Evolutionary conservation across 2,113 vertebrate genomes (phyloP), one percentile per base, ranked within the genome.

Genomic region (Halichoeres trimaculatus): DNA sequence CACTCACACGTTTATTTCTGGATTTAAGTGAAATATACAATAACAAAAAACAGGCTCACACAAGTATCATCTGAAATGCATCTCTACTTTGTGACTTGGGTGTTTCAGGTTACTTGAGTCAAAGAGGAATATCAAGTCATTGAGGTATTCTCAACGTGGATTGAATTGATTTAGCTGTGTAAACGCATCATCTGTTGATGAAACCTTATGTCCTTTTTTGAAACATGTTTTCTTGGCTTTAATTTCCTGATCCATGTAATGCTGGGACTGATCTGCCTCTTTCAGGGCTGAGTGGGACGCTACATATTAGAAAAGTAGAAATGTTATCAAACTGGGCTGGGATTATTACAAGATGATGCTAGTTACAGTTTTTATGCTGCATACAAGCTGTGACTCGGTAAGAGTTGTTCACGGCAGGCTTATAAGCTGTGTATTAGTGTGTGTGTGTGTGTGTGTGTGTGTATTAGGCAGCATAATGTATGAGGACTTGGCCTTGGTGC

Each of bases 21-120:
- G 23, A 76, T 69, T 30, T 50, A 68, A 62, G 50, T 56, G 58
- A 52, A 59, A 64, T 50, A 26, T 48, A 57, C 24, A 51, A 67
- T 59, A 43, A n/a, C n/a, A 52, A 59, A 34, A 45, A 16, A 34
- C 53, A 57, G 41, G 41, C 63, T 40, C 56, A 61, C 48, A 47
- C 24, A 47, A 10, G 59, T 35, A 56, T 24, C 17, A 23, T 23
- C 36, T 45, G 35, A 81, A 62, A 70, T 70, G 45, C 68, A 43
- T 23, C 40, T 38, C 17, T 30, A 12, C 52, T 23, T 19, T 16
- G 8, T 6, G 24, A 43, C 22, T 19, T 12, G 13, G 20, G 43
- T 51, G 22, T 34, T 58, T 58, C 34, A 57, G 57, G 40, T 30
- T 3, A 38, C 55, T 26, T 67, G n/a, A 14, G 60, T 59, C 55